Evolutionary conservation across 2,888 invertebrate genomes (phyloP).

Genomic region (Rotaria socialis): DNA sequence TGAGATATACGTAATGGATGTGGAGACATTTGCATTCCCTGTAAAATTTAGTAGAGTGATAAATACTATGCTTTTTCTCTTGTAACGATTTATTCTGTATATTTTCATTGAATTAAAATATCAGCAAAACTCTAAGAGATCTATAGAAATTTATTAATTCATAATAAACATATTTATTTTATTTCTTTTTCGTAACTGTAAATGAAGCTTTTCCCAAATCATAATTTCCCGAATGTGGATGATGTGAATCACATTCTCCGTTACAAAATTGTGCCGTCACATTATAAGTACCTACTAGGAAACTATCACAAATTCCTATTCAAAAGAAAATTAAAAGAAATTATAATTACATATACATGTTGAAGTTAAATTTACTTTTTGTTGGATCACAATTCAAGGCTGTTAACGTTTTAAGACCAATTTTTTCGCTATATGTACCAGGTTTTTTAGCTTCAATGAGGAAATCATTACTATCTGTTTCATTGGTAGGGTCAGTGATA

Average conservation of each 20-base stretch:
- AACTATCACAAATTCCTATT: conserved; percentile 52
- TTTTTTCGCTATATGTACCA: conserved; percentile 50
- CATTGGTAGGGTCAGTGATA: conserved; percentile 49
- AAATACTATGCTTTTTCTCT: too few relatives aligned
- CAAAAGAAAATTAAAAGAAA: background rate
- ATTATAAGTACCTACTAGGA: conserved; percentile 51
- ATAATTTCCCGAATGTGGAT: conserved; percentile 53
- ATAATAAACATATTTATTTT: background rate
- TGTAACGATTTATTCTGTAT: too few relatives aligned
- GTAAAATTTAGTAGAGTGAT: too few relatives aligned
- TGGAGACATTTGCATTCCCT: too few relatives aligned
- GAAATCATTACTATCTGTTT: conserved; percentile 47
- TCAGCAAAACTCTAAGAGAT: background rate
- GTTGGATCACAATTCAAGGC: conserved; percentile 54
- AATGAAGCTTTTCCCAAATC: conserved; percentile 50
- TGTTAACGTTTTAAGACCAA: conserved; percentile 51
- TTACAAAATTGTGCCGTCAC: conserved; percentile 53
- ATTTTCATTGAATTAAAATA: too few relatives aligned
- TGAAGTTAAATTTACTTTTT: conserved; percentile 50
- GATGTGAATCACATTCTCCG: conserved; percentile 54
- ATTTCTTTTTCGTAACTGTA: conserved; percentile 45
- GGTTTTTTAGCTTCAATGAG: conserved; percentile 50
- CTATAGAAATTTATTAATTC: background rate
- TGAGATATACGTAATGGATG: too few relatives aligned
- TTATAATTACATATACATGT: background rate